Evolutionary conservation across 2,888 invertebrate genomes (phyloP).

Genomic region (Candidula unifasciata): DNA sequence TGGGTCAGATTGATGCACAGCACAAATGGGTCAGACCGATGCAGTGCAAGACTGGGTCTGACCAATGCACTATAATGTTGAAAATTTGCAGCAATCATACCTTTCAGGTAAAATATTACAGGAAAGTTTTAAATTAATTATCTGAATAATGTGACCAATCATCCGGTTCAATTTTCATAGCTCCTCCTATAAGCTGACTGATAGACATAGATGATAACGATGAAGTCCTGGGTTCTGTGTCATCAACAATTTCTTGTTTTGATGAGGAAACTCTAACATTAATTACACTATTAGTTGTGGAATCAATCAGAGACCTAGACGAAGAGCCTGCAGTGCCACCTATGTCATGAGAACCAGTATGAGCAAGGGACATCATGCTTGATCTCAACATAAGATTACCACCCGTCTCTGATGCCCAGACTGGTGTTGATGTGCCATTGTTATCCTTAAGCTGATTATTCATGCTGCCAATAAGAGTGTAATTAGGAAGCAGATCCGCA

Average conservation of each 20-base stretch:
- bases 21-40: too few species aligned
- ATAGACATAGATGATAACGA: constrained; percentile 43
- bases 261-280: constrained; percentile 3
- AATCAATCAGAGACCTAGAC: not conserved
- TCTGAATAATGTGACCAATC: constrained; percentile 51
- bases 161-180: constrained; percentile 54
- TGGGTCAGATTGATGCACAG: too few species aligned
- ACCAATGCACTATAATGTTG: too few species aligned
- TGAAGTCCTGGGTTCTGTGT: not conserved
- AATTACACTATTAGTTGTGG: not conserved
- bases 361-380: not conserved
- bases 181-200: constrained; percentile 55
- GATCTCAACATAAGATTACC: constrained; percentile 12
- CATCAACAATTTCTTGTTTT: not conserved
- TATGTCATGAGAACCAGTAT: not conserved
- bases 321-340: not conserved
- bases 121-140: constrained; percentile 2
- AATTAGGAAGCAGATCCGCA: not conserved
- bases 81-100: too few species aligned
- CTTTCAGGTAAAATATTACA: too few species aligned
- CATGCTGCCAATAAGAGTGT: not conserved
- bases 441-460: not conserved
- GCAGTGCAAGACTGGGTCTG: too few species aligned
- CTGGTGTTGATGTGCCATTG: not conserved
- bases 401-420: constrained; percentile 28